phyloP scores from a whole-genome alignment of 2,113 vertebrate species.

The Aegypius monachus region DNA sequence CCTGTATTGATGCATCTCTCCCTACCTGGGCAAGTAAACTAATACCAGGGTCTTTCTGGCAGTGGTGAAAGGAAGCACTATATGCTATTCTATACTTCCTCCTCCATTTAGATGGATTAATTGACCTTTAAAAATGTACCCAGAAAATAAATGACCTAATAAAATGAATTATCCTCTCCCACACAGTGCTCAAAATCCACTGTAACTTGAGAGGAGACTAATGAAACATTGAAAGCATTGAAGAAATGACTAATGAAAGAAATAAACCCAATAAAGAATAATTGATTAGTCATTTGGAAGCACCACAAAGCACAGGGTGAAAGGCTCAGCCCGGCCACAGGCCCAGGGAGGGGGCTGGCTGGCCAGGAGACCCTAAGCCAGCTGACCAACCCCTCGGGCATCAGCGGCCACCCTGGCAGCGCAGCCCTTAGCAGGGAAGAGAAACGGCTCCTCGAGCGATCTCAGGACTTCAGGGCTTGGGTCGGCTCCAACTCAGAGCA shows the following conservation, averaged over 20 bases:
- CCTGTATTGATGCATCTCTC: accelerated
- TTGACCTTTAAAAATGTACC: constrained; percentile 73
- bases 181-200: constrained; percentile 50
- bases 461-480: background rate
- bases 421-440: background rate
- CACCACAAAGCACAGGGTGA: background rate
- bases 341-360: no score
- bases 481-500: background rate
- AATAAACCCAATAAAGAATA: constrained; percentile 58
- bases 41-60: background rate
- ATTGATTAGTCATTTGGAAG: constrained; percentile 33
- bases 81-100: background rate
- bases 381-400: background rate
- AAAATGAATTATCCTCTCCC: constrained; percentile 69
- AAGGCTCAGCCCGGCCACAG: background rate
- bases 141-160: constrained; percentile 76
- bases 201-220: constrained; percentile 57
- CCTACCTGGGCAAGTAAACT: background rate
- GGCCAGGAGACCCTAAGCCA: background rate
- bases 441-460: background rate
- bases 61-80: background rate
- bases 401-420: accelerated
- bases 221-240: constrained; percentile 52
- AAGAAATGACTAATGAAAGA: constrained; percentile 62
- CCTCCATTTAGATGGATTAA: constrained; percentile 71